These are phyloP conservation scores for Drosophila fungiperda DNA, from an alignment of 2,888 invertebrate species.

Conservation along the genomic window DNA sequence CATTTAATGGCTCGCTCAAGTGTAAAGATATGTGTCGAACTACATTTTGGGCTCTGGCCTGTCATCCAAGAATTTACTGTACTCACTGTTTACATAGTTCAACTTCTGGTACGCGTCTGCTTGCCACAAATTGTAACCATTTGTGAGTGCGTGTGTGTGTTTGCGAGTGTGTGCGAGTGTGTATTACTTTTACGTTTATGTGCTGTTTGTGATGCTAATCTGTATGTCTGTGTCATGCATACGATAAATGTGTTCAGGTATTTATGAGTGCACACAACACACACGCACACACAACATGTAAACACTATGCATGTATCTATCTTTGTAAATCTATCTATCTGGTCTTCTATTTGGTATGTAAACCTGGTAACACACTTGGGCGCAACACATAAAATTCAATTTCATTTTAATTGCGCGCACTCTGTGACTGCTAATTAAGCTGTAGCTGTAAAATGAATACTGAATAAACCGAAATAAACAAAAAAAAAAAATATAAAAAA, in stretches of 20 bases:
- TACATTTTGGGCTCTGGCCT: conserved; percentile 30
- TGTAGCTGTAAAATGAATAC: conserved; percentile 42
- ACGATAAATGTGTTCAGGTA: conserved; percentile 71
- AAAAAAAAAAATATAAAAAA: not conserved
- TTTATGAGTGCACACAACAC: conserved; percentile 37
- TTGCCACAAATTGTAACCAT: conserved; percentile 15
- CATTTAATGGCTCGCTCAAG: conserved; percentile 53
- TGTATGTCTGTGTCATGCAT: conserved; percentile 77
- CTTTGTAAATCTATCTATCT: conserved; percentile 5
- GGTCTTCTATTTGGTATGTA: conserved; percentile 45
- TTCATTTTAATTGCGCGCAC: conserved; percentile 76
- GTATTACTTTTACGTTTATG: conserved; percentile 78
- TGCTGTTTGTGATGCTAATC: conserved; percentile 80
- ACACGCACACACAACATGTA: conserved; percentile 15
- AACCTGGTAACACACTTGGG: conserved; percentile 54
- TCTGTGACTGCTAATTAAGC: conserved; percentile 74
- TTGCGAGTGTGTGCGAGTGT: conserved; percentile 37
- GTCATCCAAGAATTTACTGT: conserved; percentile 31
- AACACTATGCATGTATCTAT: conserved; percentile 7
- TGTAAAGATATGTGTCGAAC: conserved; percentile 35
- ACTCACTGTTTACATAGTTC: conserved; percentile 74
- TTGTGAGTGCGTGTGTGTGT: conserved; percentile 3
- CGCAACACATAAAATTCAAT: conserved; percentile 77
- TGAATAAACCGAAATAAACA: conserved; percentile 1
- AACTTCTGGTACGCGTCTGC: conserved; percentile 31